These are phyloP conservation scores for Thymelicus acteon DNA, from an alignment of 2,888 invertebrate species.

Conservation along the genomic window DNA sequence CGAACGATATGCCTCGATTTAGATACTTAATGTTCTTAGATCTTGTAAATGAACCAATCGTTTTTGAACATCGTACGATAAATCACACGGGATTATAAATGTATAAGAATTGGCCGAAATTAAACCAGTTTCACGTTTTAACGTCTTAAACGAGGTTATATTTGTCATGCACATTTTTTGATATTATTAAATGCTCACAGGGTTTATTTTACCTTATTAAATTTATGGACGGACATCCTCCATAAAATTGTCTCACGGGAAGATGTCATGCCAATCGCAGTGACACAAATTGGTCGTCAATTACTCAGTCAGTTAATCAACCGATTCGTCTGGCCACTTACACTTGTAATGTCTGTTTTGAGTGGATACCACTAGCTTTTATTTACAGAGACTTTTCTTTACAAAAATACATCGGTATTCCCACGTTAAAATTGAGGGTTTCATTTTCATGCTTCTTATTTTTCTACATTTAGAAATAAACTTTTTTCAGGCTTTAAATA, in stretches of 20 bases:
- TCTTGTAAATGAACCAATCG: background rate
- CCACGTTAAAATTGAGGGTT: too few relatives aligned
- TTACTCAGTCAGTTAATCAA: conserved; percentile 26
- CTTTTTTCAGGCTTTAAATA: too few relatives aligned
- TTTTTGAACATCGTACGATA: background rate
- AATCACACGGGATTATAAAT: too few relatives aligned
- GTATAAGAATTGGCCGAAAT: too few relatives aligned
- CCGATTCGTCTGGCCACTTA: conserved; percentile 20
- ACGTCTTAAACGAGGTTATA: too few relatives aligned
- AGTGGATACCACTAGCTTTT: background rate
- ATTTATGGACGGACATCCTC: conserved; percentile 11
- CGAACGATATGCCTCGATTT: conserved; percentile 1
- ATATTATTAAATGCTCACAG: background rate
- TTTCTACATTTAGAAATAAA: too few relatives aligned
- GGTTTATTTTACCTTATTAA: background rate
- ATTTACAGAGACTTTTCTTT: background rate
- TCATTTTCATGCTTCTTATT: too few relatives aligned
- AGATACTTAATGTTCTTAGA: conserved; percentile 7
- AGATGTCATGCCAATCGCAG: conserved; percentile 20
- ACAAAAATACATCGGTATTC: too few relatives aligned
- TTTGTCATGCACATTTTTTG: too few relatives aligned
- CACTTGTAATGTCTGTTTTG: background rate
- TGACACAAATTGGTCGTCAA: conserved; percentile 28
- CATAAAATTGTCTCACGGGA: conserved; percentile 22
- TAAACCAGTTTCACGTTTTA: too few relatives aligned